Evolutionary conservation across 1,140 invertebrate species (phyloP), one percentile per base, ranked within the genome.

Genomic region (Chelonus insularis): DNA sequence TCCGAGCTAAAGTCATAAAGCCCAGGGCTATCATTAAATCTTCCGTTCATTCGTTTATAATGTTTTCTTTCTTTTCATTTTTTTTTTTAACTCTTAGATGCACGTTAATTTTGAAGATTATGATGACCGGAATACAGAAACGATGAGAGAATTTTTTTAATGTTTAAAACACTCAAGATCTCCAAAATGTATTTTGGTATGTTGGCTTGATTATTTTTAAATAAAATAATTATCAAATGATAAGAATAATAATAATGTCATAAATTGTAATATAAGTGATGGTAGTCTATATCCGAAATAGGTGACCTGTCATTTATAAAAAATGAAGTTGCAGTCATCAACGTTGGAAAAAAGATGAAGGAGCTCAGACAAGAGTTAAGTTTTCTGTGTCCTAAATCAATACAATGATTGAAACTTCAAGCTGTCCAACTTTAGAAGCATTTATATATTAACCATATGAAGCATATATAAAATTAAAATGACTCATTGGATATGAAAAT

Each of bases 1-100:
- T 68, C 64, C 52, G 63, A 63, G 58, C 41, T 48, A 21, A 8
- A 60, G 62, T 61, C 66, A 73, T 69, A 73, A 72, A 47, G 37
- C 47, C 37, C 36, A 23, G 20, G 56, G 25, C 43, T 58, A 58
- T 58, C 43, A 58, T 58, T 58, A 58, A 52, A 52, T 34, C 29
- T 21, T 32, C 16, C 1, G 47, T 25, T 18, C 8, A 7, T 36
- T 45, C 39, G 23, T 47, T 57, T 57, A 45, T 45, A 45, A 45
- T 23, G 41, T 29, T 56, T 43, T n/a, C 3, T 57, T 39, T 3
- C 12, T 21, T 20, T 25, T 43, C 41, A 16, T 43, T 45, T n/a
- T 34, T 20, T 57, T 14, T 3, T 20, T 48, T 25, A n/a, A 9
- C 11, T 21, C 18, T 25, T 18, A 4, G 2, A 23, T 48, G 23